Evolutionary conservation across 2,797 vertebrate species (phyloP), one percentile per base, ranked within the genome.

Genomic region (Hybognathus amarus): DNA sequence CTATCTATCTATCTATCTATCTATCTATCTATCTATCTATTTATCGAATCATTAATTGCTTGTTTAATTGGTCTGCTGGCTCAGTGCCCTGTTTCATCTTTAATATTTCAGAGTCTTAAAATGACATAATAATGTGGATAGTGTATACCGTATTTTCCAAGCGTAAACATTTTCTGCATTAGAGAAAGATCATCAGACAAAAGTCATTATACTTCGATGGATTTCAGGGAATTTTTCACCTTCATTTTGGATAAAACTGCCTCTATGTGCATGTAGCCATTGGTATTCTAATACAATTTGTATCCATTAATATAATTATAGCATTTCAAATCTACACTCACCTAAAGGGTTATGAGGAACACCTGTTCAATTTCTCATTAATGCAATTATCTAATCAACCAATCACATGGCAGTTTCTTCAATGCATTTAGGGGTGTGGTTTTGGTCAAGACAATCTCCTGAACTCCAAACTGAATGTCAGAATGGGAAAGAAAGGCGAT

Each of bases 61-160:
- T 74, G n/a, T 24, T 68, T 27, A 79, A 80, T 80, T 80, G 52
- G 10, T 18, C 24, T 59, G 4, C 18, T 59, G 66, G 38, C 38
- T 70, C 50, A 33, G 6, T 71, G 20, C 40, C 36, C 38, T 61
- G 4, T 36, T 47, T 22, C 18, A 27, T n/a, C n/a, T n/a, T n/a
- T n/a, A n/a, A n/a, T n/a, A 40, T 42, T 33, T 52, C 13, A n/a
- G 15, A 56, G n/a, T 56, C 7, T 30, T 30, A 30, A 63, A 63
- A 63, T 63, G 59, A 18, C n/a, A 22, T 52, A 0, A 74, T 74
- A 27, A n/a, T 64, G 15, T 18, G 59, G 9, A 24, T 74, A 30
- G 1, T 64, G 22, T 64, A n/a, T n/a, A n/a, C 13, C 4, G 13
- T 76, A 61, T 63, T 63, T 27, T 63, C 13, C 24, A 27, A 30